Percentiles rank a stretch among this genome's conserved stretches.
Evolutionary conservation across 2,797 vertebrate species (phyloP).

Genomic region (Myotis planiceps): DNA sequence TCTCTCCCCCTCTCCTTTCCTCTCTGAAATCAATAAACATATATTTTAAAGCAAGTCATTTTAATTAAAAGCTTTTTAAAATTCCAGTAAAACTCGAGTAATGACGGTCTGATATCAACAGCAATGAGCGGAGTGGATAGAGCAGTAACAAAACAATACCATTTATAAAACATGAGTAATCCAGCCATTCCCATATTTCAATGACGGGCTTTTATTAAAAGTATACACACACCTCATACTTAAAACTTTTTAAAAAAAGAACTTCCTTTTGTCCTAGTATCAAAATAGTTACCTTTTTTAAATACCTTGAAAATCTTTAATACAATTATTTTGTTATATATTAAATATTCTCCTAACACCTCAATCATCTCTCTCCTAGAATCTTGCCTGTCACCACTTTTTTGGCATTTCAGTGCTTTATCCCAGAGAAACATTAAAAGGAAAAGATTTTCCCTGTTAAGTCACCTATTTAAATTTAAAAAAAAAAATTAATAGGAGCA

Average conservation of each 20-base stretch:
- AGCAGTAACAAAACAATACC: neutral
- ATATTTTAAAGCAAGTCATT: neutral
- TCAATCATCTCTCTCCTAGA: neutral
- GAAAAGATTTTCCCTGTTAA: slow-evolving; percentile 13
- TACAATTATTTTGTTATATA: slow-evolving; percentile 63
- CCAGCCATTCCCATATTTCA: neutral
- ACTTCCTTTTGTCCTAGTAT: slow-evolving; percentile 49
- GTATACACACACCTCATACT: slow-evolving; percentile 28
- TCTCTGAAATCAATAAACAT: no score
- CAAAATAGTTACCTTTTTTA: slow-evolving; percentile 80
- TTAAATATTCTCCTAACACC: slow-evolving; percentile 65
- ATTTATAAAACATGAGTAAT: neutral
- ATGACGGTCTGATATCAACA: neutral
- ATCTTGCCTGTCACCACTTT: neutral
- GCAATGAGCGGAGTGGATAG: neutral
- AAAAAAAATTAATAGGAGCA: neutral
- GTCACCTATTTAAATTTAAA: neutral
- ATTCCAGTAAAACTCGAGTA: neutral
- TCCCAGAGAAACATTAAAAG: slow-evolving; percentile 6
- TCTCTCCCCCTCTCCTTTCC: no score
- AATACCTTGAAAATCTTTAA: slow-evolving; percentile 66
- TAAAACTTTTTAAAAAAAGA: neutral
- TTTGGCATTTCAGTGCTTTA: slow-evolving; percentile 37
- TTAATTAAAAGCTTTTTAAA: neutral
- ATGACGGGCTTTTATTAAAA: slow-evolving; percentile 66